Evolutionary conservation across 2,888 invertebrate genomes (phyloP).

Genomic region (Leptopilina myrica): DNA sequence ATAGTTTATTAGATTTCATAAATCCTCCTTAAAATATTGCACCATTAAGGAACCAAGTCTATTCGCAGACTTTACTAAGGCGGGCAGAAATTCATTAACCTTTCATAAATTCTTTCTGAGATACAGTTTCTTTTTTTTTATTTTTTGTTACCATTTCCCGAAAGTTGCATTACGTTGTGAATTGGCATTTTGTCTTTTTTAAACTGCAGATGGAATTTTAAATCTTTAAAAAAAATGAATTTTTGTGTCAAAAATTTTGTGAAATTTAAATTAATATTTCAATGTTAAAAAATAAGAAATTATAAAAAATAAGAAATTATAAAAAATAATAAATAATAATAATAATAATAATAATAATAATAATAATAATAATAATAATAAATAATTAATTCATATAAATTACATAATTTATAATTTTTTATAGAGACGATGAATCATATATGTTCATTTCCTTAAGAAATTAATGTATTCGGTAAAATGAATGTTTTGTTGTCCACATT

Average conservation of each 20-base stretch:
- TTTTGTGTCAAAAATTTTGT: too few species aligned
- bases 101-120: conserved; percentile 66
- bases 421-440: not conserved
- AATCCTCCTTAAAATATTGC: conserved; percentile 73
- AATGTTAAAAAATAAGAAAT: too few species aligned
- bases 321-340: too few species aligned
- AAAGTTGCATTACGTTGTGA: not conserved
- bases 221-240: not conserved
- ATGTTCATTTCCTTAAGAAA: not conserved
- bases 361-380: too few species aligned
- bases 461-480: not conserved
- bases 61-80: conserved; percentile 52
- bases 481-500: not conserved
- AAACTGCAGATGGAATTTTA: not conserved
- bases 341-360: too few species aligned
- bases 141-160: not conserved
- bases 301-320: too few species aligned
- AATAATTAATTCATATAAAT: too few species aligned
- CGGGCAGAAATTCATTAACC: conserved; percentile 69
- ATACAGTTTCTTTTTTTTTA: not conserved
- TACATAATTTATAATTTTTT: too few species aligned
- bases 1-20: conserved; percentile 75
- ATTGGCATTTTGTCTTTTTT: not conserved
- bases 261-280: too few species aligned
- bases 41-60: conserved; percentile 71